Conservation (phyloP, 2,888 invertebrate species). For the Pachliopta kotzebuea region DNA sequence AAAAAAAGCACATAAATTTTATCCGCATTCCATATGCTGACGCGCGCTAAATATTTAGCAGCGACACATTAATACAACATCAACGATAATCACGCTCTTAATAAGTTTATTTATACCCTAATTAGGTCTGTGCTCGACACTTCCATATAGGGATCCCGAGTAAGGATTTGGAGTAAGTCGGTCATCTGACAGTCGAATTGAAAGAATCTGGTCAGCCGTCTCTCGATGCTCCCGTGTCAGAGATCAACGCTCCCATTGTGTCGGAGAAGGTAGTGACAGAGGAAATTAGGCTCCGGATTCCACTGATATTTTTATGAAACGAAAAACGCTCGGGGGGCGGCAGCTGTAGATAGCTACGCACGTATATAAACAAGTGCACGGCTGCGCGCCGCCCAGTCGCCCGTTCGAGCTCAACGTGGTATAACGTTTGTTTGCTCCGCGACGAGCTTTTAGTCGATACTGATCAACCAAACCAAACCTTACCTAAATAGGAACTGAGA, state of each 20-base stretch:
- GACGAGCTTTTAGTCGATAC: conserved; percentile 25
- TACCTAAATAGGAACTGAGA: conserved; percentile 1
- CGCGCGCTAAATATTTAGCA: conserved; percentile 21
- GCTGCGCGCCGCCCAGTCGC: conserved; percentile 71
- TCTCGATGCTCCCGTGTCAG: conserved; percentile 53
- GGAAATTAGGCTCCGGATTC: conserved; percentile 75
- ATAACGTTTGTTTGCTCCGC: conserved; percentile 39
- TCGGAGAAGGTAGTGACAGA: conserved; percentile 70
- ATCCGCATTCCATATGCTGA: conserved; percentile 14
- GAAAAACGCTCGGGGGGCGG: conserved; percentile 62
- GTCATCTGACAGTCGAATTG: conserved; percentile 45
- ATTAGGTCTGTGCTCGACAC: conserved; percentile 18
- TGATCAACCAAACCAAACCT: background rate
- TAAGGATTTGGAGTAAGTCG: conserved; percentile 43
- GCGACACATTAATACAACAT: conserved; percentile 19
- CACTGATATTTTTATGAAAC: conserved; percentile 71
- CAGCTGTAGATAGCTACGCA: conserved; percentile 47
- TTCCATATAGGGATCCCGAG: conserved; percentile 45
- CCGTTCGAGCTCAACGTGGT: conserved; percentile 46
- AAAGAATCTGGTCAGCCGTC: conserved; percentile 65
- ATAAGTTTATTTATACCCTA: conserved; percentile 29
- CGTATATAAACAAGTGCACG: conserved; percentile 65
- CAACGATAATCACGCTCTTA: conserved; percentile 21
- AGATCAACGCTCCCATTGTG: conserved; percentile 79
- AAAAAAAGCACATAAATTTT: conserved; percentile 18